A percentile compares a stretch with the other conserved stretches of the same genome.
Conservation (phyloP, 2,113 vertebrate genomes). For the Indicator indicator region DNA sequence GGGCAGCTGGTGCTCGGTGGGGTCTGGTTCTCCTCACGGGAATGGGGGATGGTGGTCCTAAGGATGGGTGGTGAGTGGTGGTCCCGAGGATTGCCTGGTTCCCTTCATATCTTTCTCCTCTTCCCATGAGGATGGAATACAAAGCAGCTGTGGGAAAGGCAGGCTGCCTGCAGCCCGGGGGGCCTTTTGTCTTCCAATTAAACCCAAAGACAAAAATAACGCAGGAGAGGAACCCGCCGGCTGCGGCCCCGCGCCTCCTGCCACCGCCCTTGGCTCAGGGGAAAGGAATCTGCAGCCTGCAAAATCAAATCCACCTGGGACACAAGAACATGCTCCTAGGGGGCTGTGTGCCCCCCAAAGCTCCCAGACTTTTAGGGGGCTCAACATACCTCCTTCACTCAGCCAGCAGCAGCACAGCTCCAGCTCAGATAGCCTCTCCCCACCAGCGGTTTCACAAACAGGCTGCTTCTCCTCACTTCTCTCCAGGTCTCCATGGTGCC, state of each 20-base stretch:
- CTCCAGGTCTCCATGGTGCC: neutral
- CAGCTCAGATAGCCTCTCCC: constrained; percentile 25
- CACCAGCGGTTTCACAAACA: constrained; percentile 16
- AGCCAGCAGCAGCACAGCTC: neutral
- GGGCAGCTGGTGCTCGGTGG: constrained; percentile 19
- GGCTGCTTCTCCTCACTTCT: neutral
- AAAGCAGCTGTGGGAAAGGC: neutral
- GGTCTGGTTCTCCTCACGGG: neutral
- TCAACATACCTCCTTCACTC: fast-evolving
- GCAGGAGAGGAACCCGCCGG: neutral
- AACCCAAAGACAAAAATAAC: neutral
- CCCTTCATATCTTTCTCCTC: neutral
- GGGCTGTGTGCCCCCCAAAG: fast-evolving
- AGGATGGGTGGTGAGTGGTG: neutral
- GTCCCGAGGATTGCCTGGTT: neutral
- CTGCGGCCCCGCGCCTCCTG: neutral
- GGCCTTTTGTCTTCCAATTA: constrained; percentile 53
- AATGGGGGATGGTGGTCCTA: neutral
- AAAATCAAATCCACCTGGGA: neutral
- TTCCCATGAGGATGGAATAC: neutral
- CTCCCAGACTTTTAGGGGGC: fast-evolving
- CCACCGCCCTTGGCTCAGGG: neutral
- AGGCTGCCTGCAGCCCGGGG: neutral
- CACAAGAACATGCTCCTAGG: fast-evolving
- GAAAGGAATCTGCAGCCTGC: neutral